Conservation (phyloP, 2,888 invertebrate species). For the Aethes cnicana region DNA sequence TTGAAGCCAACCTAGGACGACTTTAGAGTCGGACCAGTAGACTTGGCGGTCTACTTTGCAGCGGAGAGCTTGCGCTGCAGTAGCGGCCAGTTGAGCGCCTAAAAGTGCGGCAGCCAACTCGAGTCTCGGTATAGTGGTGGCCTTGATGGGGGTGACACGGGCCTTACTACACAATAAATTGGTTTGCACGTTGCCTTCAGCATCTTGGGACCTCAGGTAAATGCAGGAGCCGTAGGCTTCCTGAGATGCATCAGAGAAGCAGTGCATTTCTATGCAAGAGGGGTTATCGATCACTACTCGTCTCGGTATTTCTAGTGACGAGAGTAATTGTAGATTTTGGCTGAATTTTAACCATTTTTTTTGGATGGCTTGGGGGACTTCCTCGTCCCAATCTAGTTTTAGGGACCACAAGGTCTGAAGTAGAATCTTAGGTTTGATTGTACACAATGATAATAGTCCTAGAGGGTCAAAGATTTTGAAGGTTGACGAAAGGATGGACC, state of each 20-base stretch:
- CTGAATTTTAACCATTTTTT: neutral
- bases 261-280: neutral
- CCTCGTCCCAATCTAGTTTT: neutral
- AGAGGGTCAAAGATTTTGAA: constrained; percentile 4
- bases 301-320: no score
- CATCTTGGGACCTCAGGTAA: neutral
- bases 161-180: no score
- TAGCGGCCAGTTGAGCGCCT: no score
- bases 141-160: neutral
- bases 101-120: neutral
- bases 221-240: neutral
- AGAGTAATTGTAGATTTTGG: neutral
- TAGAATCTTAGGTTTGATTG: constrained; percentile 1
- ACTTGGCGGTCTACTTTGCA: no score
- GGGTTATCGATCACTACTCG: neutral
- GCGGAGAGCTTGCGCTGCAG: no score
- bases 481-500: neutral
- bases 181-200: neutral
- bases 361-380: neutral
- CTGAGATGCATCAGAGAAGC: neutral
- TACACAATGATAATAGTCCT: neutral
- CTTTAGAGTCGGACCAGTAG: no score
- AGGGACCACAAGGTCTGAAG: neutral
- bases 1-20: no score
- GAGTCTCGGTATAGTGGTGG: neutral